Evolutionary conservation across 2,797 vertebrate genomes (phyloP), one percentile per base, ranked within the genome.

Genomic region (Epinephelus awoara): DNA sequence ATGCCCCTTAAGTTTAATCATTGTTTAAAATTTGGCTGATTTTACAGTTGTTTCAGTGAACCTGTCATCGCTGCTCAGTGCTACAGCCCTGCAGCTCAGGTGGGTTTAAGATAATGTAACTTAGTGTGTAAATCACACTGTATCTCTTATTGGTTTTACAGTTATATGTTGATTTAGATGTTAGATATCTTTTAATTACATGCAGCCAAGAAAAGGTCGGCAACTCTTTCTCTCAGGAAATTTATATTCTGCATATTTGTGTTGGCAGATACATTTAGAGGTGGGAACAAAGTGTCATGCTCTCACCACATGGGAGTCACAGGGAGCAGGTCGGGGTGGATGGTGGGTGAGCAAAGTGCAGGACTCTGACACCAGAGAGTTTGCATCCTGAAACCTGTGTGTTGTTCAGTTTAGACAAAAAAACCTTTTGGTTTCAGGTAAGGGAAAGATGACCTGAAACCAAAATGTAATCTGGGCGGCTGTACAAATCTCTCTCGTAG

Each of bases 121-220:
- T 18, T 1, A 6, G 25, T 13, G n/a, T 66, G 40, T 42, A 14
- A 64, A 55, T 75, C 12, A 29, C 12, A 27, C 5, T 54, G 50
- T 51, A 23, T 29, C 29, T 50, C 61, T 56, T 7, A 40, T 34
- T 63, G 2, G 7, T 46, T 46, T 42, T 3, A 25, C 6, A 34
- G 46, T 46, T 58, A 27, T 19, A 49, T 38, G 19, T 13, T 47
- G 46, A 68, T 44, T 73, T 27, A 5, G 9, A 65, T 59, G 21
- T 67, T 63, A 52, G 27, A 51, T 67, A 38, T 54, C 3, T 66
- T 64, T 64, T 38, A 38, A 62, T 63, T 27, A 57, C 5, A 40
- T 2, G 23, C 6, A 62, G 8, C 47, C 9, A 38, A 44, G 42
- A 34, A 11, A 57, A 42, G 42, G n/a, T 21, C 25, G 15, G 14